These are phyloP conservation scores for Nomada lathburiana DNA, from an alignment of 2,888 invertebrate genomes.

Conservation along the genomic window DNA sequence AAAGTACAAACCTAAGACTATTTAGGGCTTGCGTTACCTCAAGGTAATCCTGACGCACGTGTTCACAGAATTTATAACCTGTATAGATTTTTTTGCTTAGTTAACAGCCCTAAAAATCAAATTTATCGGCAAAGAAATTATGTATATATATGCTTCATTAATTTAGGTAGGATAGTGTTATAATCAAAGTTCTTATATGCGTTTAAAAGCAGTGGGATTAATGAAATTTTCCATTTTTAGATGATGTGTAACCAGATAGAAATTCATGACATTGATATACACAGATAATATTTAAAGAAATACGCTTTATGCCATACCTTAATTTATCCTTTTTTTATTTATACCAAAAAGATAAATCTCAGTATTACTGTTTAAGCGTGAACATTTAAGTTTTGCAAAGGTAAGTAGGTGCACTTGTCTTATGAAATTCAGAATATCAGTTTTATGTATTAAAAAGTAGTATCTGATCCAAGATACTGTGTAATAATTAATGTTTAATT, in stretches of 20 bases:
- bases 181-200: neutral
- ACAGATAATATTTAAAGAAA: slow-evolving; percentile 45
- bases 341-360: slow-evolving; percentile 3
- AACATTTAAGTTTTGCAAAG: slow-evolving; percentile 13
- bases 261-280: slow-evolving; percentile 23
- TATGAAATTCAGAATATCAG: neutral
- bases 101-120: slow-evolving; percentile 1
- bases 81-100: slow-evolving; percentile 4
- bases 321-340: slow-evolving; percentile 10
- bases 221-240: slow-evolving; percentile 22
- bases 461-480: neutral
- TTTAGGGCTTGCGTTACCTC: slow-evolving; percentile 1
- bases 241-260: slow-evolving; percentile 27
- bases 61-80: slow-evolving; percentile 42
- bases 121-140: neutral
- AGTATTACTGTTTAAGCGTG: slow-evolving; percentile 23
- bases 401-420: slow-evolving; percentile 1
- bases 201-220: slow-evolving; percentile 1
- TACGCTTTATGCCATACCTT: neutral
- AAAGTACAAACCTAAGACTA: neutral
- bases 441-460: slow-evolving; percentile 1
- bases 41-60: slow-evolving; percentile 38
- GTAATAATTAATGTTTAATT: neutral
- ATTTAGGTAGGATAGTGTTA: neutral
- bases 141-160: slow-evolving; percentile 4